Percentiles rank a stretch among this genome's conserved stretches.
Evolutionary conservation across 2,113 vertebrate species (phyloP).

Genomic region (Daphoenositta chrysoptera): DNA sequence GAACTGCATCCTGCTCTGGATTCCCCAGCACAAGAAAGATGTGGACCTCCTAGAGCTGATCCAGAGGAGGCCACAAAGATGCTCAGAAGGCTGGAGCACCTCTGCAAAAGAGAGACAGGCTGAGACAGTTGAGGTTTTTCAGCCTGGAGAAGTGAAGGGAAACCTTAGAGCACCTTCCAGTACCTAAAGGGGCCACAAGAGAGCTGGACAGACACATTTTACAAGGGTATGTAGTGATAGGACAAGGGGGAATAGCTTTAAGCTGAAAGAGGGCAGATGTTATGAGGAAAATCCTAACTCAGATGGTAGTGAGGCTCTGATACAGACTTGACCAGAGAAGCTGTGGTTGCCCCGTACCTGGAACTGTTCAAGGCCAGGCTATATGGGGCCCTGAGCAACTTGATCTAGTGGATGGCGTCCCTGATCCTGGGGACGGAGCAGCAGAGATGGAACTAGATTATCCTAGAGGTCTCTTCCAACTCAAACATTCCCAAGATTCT

Average conservation of each 20-base stretch:
- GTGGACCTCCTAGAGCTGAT: background rate
- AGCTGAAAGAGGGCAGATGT: background rate
- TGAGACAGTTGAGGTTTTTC: background rate
- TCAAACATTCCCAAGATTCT: background rate
- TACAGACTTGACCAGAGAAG: background rate
- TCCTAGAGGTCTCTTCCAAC: background rate
- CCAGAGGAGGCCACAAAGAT: background rate
- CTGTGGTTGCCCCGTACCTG: background rate
- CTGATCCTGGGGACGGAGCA: background rate
- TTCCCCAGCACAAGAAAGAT: background rate
- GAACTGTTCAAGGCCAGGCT: background rate
- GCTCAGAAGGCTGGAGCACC: background rate
- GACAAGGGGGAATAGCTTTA: background rate
- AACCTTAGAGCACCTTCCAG: background rate
- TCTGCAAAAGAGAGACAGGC: background rate
- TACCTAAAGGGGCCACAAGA: background rate
- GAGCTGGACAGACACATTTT: background rate
- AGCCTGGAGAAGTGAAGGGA: background rate
- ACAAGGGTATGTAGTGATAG: too few relatives aligned
- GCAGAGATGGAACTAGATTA: background rate
- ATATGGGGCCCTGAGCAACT: too few relatives aligned
- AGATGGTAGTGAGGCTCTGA: background rate
- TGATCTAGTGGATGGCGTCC: background rate
- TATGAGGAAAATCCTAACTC: background rate
- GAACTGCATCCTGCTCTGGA: background rate